These are phyloP conservation scores for Bradypodion ventrale DNA, from an alignment of 2,797 vertebrate genomes.

Conservation along the genomic window DNA sequence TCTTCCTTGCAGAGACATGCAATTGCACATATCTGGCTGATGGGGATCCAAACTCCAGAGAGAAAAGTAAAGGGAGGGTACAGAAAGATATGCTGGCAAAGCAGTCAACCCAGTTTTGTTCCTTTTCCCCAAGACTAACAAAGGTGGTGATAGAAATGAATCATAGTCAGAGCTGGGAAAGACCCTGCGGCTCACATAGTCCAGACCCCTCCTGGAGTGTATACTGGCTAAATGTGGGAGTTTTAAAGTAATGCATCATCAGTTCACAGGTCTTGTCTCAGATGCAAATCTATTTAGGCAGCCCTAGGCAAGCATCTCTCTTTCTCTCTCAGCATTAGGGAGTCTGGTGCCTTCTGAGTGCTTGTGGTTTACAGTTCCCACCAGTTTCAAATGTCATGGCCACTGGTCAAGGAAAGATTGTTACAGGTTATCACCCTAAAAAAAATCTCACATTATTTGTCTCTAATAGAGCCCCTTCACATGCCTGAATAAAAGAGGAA, in stretches of 20 bases:
- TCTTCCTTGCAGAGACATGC: slow-evolving; percentile 24
- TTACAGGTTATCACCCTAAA: not conserved
- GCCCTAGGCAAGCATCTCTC: not conserved
- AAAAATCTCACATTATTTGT: not conserved
- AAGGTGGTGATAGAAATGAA: not conserved
- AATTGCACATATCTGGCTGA: slow-evolving; percentile 3
- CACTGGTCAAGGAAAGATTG: too few relatives aligned
- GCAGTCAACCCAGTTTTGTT: slow-evolving; percentile 10
- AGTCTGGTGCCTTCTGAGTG: too few relatives aligned
- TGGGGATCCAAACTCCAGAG: not conserved
- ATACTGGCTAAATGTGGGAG: not conserved
- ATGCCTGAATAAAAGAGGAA: not conserved
- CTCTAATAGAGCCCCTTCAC: not conserved
- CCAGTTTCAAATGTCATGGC: too few relatives aligned
- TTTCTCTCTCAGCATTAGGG: too few relatives aligned
- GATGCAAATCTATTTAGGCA: not conserved
- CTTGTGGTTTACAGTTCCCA: too few relatives aligned
- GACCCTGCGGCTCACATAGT: not conserved
- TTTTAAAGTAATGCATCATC: not conserved
- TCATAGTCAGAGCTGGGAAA: not conserved
- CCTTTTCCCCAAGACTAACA: not conserved
- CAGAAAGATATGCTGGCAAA: not conserved
- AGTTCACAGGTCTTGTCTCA: not conserved
- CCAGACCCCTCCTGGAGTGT: not conserved
- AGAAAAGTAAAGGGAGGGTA: not conserved